These are phyloP conservation scores for Heterotilapia buettikoferi DNA, from an alignment of 2,113 vertebrate genomes.

Conservation along the genomic window DNA sequence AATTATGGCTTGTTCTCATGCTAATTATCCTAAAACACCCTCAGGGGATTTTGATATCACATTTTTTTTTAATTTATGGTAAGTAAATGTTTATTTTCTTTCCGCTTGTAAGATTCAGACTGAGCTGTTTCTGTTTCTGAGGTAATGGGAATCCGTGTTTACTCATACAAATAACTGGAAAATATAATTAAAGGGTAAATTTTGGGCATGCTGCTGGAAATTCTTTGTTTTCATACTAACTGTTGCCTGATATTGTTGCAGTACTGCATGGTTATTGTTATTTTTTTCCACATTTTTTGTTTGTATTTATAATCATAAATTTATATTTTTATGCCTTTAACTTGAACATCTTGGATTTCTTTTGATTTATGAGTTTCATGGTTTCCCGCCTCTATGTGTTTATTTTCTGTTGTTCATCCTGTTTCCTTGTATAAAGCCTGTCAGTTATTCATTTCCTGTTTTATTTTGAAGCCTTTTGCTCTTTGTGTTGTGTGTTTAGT, in stretches of 20 bases:
- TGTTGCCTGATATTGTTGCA: neutral
- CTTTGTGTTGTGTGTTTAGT: neutral
- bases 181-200: neutral
- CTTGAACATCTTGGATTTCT: neutral
- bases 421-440: neutral
- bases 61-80: neutral
- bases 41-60: neutral
- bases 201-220: neutral
- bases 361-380: neutral
- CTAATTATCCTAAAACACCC: neutral
- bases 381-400: neutral
- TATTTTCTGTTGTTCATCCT: neutral
- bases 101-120: neutral
- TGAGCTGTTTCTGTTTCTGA: neutral
- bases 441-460: neutral
- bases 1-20: neutral
- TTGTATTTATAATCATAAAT: neutral
- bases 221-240: neutral
- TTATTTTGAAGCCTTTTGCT: neutral
- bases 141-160: neutral
- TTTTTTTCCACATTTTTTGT: neutral
- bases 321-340: neutral
- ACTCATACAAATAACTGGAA: neutral
- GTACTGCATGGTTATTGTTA: neutral
- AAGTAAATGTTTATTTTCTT: neutral